Base-by-base conservation (phyloP, 2,888 invertebrate genomes). In the Platypus cylindrus region DNA sequence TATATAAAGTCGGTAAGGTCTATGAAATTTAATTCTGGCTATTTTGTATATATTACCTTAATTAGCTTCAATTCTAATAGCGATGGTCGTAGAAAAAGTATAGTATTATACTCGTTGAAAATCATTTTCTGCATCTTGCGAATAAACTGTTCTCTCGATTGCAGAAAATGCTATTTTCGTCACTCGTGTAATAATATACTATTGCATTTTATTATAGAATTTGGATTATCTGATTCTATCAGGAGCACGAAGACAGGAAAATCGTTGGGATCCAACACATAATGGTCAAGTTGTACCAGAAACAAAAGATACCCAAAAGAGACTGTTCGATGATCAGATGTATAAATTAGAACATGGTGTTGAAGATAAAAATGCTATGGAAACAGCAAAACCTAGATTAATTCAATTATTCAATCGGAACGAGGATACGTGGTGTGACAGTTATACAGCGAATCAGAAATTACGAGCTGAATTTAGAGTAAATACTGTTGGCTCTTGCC, bases 261-360 rank as follows among this genome's bases (percentile, higher is more conserved):
- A 91, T 59, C 71, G 98, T 45, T 99, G 97, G 94, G 97, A 99
- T 64, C 94, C 98, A 0, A 77, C 79, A 18, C 80, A 91, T 49
- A 95, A 97, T 67, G 94, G 85, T 30, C 95, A 95, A 58, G 75
- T 89, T 37, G 85, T 89, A 0, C 83, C 89, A 0, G 89, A 89
- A 54, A 93, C 93, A 0, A 90, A 93, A 55, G 85, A 89, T 57
- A 77, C 80, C 0, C 89, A 87, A 51, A 84, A 86, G 48, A 73
- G 81, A 37, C 63, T 98, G 38, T 90, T 86, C 49, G 87, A 89
- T 49, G 95, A 98, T 75, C 82, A 97, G 4, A 99, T 99, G 98
- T 98, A 83, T 59, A 90, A 86, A 57, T 65, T 98, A 45, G 95
- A 98, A 56, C 97, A 98, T 61, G 83, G 83, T 32, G 75, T 76